Conservation (phyloP, 2,888 invertebrate species). For the Calameuta filiformis region DNA sequence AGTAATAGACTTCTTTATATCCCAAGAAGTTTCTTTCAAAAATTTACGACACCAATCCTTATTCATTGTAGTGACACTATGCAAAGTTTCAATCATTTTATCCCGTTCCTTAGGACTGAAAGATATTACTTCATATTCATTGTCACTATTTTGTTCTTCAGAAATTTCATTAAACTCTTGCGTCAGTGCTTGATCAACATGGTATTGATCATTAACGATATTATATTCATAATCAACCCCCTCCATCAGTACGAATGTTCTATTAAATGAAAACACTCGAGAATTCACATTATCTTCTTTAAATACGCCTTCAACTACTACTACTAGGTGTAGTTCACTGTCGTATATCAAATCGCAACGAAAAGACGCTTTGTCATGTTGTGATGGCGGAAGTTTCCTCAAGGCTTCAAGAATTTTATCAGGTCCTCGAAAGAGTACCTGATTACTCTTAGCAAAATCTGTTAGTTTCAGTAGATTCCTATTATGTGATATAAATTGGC, state of each 20-base stretch:
- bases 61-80: slow-evolving; percentile 44
- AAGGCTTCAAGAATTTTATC: slow-evolving; percentile 48
- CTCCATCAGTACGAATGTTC: slow-evolving; percentile 70
- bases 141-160: slow-evolving; percentile 24
- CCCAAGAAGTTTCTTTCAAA: slow-evolving; percentile 44
- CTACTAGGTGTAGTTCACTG: slow-evolving; percentile 42
- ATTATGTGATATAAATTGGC: slow-evolving; percentile 54
- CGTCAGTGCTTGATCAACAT: slow-evolving; percentile 61
- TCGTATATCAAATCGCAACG: slow-evolving; percentile 48
- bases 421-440: slow-evolving; percentile 46
- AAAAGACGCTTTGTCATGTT: slow-evolving; percentile 69
- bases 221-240: slow-evolving; percentile 69
- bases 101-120: slow-evolving; percentile 39
- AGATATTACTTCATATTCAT: slow-evolving; percentile 25
- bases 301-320: slow-evolving; percentile 70
- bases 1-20: slow-evolving; percentile 40
- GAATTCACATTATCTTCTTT: slow-evolving; percentile 55
- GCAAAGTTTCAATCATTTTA: slow-evolving; percentile 33
- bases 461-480: slow-evolving; percentile 64
- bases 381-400: slow-evolving; percentile 67
- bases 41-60: slow-evolving; percentile 38
- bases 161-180: slow-evolving; percentile 28
- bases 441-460: slow-evolving; percentile 31
- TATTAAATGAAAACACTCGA: slow-evolving; percentile 69
- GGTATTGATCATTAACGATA: slow-evolving; percentile 76